phyloP scores from a whole-genome alignment of 2,113 vertebrate species.

The Microcebus griseorufus region DNA sequence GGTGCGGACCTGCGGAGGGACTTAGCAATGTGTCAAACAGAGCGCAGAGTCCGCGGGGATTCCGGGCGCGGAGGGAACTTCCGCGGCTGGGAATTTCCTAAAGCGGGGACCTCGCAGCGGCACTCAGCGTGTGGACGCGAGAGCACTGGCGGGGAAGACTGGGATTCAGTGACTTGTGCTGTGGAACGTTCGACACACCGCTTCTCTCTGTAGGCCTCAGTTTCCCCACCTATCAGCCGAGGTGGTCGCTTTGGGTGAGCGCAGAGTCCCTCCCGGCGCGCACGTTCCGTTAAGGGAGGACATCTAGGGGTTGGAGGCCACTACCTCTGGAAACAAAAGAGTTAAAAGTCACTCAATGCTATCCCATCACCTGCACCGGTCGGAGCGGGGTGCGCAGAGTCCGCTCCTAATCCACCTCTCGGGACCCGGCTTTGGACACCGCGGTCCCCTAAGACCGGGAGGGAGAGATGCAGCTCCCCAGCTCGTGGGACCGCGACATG shows the following conservation, averaged over 20 bases:
- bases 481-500: background rate
- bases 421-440: background rate
- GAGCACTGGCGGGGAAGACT: background rate
- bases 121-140: background rate
- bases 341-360: background rate
- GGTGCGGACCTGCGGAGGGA: background rate
- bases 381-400: background rate
- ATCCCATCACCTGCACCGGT: background rate
- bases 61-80: background rate
- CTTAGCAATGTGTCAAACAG: background rate
- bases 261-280: background rate
- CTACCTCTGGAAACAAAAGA: background rate
- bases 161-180: background rate
- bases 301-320: background rate
- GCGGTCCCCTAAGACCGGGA: fast-evolving
- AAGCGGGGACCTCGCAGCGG: background rate
- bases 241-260: background rate
- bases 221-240: background rate
- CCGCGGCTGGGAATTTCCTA: background rate
- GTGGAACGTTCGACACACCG: background rate
- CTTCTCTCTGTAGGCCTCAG: background rate
- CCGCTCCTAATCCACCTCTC: background rate
- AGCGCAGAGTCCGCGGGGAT: background rate
- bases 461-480: no score
- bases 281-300: background rate